Percentiles rank a stretch among this genome's conserved stretches.
Evolutionary conservation across 2,797 vertebrate species (phyloP).

Genomic region (Echeneis naucrates): DNA sequence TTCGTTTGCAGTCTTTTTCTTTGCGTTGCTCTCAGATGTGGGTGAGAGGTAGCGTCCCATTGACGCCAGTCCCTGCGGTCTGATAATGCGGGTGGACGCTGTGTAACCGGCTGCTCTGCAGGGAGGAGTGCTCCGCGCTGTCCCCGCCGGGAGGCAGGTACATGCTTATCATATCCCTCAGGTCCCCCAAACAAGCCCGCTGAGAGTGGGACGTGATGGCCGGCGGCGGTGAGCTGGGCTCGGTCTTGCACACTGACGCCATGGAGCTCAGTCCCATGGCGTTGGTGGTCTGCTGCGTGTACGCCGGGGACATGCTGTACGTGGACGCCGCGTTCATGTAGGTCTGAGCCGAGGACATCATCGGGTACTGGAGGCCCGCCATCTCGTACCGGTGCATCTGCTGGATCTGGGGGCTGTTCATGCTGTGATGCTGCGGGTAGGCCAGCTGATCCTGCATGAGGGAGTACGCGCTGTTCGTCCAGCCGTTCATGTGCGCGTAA

Average conservation of each 20-base stretch:
- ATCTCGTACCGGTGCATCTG: constrained; percentile 99
- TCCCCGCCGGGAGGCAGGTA: constrained; percentile 98
- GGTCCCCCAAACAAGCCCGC: constrained; percentile 96
- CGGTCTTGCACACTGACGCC: constrained; percentile 95
- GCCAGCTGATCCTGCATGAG: constrained; percentile 98
- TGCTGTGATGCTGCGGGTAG: constrained; percentile 94
- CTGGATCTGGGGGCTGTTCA: constrained; percentile 95
- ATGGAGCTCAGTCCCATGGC: constrained; percentile 94
- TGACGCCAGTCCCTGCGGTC: constrained; percentile 93
- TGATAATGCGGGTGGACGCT: constrained; percentile 98
- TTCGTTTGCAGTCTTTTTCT: constrained; percentile 68
- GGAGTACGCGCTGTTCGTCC: constrained; percentile 98
- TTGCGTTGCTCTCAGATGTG: constrained; percentile 88
- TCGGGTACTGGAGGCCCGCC: constrained; percentile 96
- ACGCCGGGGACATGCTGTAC: constrained; percentile 92
- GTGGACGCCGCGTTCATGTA: constrained; percentile 98
- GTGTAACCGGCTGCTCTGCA: constrained; percentile 94
- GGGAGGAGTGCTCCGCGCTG: constrained; percentile 90
- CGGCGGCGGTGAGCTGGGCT: constrained; percentile 96
- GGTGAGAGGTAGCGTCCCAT: constrained; percentile 97
- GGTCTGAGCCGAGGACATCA: constrained; percentile 97
- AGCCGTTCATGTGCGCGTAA: constrained; percentile 98
- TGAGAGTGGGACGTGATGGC: constrained; percentile 96
- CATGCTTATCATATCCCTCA: constrained; percentile 99
- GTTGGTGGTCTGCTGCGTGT: constrained; percentile 90